Conservation (phyloP, 2,888 invertebrate species). For the Coelinius sp. region DNA sequence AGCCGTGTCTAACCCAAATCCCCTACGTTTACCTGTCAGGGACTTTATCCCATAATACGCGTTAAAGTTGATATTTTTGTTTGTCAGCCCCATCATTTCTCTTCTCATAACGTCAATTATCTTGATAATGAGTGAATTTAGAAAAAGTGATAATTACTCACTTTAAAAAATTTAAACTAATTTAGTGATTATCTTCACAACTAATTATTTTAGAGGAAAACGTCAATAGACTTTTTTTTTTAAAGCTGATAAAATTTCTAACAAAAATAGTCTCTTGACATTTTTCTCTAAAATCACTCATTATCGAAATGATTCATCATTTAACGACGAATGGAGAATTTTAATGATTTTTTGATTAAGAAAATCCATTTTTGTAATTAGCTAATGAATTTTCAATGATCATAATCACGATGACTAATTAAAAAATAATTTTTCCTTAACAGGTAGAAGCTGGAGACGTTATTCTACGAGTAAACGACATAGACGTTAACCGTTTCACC, state of each 20-base stretch:
- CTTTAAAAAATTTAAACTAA: no score
- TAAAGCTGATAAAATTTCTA: no score
- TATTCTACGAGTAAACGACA: conserved; percentile 93
- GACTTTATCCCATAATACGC: not conserved
- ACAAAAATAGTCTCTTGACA: no score
- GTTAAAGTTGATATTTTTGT: not conserved
- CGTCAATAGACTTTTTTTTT: no score
- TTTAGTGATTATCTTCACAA: no score
- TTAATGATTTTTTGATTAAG: no score
- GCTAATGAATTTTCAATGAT: not conserved
- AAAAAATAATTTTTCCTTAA: conserved; percentile 62
- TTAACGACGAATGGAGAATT: no score
- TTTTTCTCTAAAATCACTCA: no score
- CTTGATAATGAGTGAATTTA: no score
- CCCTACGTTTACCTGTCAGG: not conserved
- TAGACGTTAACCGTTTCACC: conserved; percentile 91
- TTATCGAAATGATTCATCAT: no score
- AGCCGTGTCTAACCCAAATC: not conserved
- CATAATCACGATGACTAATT: not conserved
- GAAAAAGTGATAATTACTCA: not conserved
- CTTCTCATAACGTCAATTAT: not conserved
- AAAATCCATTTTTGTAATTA: no score
- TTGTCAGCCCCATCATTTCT: not conserved
- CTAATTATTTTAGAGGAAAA: no score
- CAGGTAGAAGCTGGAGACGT: conserved; percentile 96